Evolutionary conservation across 2,113 vertebrate genomes (phyloP).

Genomic region (Morone chrysops): DNA sequence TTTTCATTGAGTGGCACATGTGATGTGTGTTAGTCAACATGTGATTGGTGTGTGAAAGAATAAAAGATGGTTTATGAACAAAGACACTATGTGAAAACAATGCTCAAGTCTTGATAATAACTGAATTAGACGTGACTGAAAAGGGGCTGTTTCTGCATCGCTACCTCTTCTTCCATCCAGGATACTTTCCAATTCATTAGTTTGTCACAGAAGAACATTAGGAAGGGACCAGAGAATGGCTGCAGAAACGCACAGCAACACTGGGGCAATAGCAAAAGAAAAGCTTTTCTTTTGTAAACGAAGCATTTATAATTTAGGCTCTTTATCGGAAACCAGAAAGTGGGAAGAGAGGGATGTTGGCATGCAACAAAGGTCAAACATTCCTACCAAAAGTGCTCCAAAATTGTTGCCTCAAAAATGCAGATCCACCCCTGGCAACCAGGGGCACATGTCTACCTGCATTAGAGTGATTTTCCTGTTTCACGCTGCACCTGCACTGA

Average conservation of each 20-base stretch:
- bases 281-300: not conserved
- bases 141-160: not conserved
- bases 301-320: not conserved
- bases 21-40: not conserved
- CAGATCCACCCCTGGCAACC: not conserved
- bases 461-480: not conserved
- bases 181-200: not conserved
- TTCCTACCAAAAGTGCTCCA: not conserved
- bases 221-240: not conserved
- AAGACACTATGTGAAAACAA: not conserved
- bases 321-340: not conserved
- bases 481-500: constrained; percentile 13
- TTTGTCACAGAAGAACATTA: not conserved
- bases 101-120: not conserved
- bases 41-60: not conserved
- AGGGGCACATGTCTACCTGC: constrained; percentile 22
- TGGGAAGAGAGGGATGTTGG: not conserved
- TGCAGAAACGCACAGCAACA: not conserved
- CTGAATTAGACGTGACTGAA: not conserved
- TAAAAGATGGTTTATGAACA: not conserved
- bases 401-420: not conserved
- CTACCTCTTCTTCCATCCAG: not conserved
- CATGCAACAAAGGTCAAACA: not conserved
- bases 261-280: not conserved
- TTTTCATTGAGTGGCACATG: not conserved